Conservation (phyloP, 2,113 vertebrate species). For the Alosa alosa region DNA sequence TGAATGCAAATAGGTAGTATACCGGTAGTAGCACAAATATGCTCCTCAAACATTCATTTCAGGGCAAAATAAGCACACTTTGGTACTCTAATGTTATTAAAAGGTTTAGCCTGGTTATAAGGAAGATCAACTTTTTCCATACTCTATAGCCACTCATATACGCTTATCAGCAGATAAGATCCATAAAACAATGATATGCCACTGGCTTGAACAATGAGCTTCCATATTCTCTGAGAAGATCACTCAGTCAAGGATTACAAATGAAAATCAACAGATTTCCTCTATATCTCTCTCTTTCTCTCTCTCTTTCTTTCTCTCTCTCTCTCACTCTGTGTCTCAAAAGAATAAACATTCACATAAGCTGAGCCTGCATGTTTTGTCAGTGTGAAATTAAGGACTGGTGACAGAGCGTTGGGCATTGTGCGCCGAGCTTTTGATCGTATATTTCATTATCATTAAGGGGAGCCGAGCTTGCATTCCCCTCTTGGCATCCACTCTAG, state of each 20-base stretch:
- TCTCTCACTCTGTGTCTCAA: neutral
- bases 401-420: constrained; percentile 24
- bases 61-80: neutral
- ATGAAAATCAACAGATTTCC: neutral
- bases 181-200: neutral
- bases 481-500: neutral
- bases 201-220: neutral
- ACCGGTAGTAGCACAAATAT: neutral
- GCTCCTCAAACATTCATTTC: neutral
- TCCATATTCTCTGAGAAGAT: neutral
- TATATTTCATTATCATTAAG: constrained; percentile 68
- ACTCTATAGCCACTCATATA: no score
- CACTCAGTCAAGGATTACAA: neutral
- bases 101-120: neutral
- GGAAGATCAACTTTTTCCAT: neutral
- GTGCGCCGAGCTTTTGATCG: constrained; percentile 50
- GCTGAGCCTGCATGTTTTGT: constrained; percentile 61
- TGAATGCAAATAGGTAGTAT: neutral
- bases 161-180: neutral
- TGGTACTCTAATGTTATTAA: neutral
- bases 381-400: constrained; percentile 48
- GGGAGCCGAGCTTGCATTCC: constrained; percentile 47
- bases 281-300: neutral
- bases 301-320: neutral
- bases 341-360: constrained; percentile 39